phyloP scores from a whole-genome alignment of 2,797 vertebrate genomes.

The Bucorvus abyssinicus region DNA sequence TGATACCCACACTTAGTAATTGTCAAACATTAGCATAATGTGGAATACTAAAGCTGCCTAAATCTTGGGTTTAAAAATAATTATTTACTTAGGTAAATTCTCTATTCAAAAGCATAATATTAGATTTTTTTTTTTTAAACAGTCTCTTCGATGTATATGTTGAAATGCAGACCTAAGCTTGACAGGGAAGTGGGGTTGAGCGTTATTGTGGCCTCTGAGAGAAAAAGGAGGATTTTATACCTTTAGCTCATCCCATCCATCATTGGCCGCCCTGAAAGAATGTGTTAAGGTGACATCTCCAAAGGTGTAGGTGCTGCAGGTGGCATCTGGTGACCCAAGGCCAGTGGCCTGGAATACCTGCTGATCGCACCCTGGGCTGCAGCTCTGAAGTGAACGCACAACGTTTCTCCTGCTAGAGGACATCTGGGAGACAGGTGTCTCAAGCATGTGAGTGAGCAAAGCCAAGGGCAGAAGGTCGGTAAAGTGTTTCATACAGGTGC shows the following conservation, averaged over 20 bases:
- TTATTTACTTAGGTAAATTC: constrained; percentile 83
- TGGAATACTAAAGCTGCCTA: constrained; percentile 76
- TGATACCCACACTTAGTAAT: constrained; percentile 83
- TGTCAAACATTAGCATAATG: constrained; percentile 83
- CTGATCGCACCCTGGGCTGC: not conserved
- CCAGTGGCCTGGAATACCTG: not conserved
- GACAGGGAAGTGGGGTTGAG: constrained; percentile 33
- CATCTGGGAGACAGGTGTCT: not conserved
- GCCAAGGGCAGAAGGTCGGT: not conserved
- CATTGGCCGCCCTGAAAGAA: not conserved
- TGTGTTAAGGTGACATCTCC: not conserved
- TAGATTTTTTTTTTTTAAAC: constrained; percentile 15
- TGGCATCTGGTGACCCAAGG: constrained; percentile 38
- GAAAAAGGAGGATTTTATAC: constrained; percentile 5
- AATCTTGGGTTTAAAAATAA: constrained; percentile 81
- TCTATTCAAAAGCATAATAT: constrained; percentile 71
- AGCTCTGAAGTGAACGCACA: not conserved
- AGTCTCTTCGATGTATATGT: constrained; percentile 37
- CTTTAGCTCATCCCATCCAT: constrained; percentile 14
- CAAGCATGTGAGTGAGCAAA: not conserved
- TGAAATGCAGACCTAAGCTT: constrained; percentile 55
- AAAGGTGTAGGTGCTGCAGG: not conserved
- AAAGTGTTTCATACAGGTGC: constrained; percentile 22
- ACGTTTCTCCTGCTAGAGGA: not conserved
- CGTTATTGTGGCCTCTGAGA: constrained; percentile 24